These are phyloP conservation scores for Trichomycterus rosablanca DNA, from an alignment of 2,113 vertebrate genomes.

Conservation along the genomic window DNA sequence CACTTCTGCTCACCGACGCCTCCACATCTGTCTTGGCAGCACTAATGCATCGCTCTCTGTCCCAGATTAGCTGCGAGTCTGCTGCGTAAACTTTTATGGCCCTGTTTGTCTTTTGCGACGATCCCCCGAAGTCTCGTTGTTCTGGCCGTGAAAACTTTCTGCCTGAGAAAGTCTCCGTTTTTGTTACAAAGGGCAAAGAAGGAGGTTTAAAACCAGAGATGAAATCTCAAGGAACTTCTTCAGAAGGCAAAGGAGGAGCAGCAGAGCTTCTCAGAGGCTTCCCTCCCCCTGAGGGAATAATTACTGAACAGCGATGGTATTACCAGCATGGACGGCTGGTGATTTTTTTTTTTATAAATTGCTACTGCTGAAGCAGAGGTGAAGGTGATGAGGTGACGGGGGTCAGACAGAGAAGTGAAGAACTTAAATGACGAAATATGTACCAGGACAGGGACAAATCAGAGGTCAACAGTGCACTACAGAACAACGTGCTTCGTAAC, in stretches of 20 bases:
- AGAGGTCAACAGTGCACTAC: conserved; percentile 62
- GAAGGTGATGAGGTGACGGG: conserved; percentile 12
- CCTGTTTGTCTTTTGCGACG: conserved; percentile 30
- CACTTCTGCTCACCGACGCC: conserved; percentile 38
- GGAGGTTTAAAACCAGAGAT: neutral
- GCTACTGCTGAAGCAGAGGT: conserved; percentile 43
- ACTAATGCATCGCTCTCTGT: neutral
- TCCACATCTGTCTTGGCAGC: conserved; percentile 40
- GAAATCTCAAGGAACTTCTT: conserved; percentile 42
- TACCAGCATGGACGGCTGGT: conserved; percentile 58
- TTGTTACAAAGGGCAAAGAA: conserved; percentile 6
- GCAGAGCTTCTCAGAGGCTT: conserved; percentile 39
- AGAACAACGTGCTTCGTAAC: too few relatives aligned
- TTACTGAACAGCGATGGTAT: conserved; percentile 72
- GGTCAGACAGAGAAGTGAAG: conserved; percentile 52
- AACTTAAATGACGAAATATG: conserved; percentile 52
- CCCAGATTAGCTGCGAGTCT: conserved; percentile 22
- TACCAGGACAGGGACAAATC: conserved; percentile 36
- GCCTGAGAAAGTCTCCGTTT: neutral
- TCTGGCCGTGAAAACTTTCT: conserved; percentile 18
- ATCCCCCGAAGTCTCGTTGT: conserved; percentile 21
- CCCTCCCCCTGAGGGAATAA: conserved; percentile 66
- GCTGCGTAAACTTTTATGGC: conserved; percentile 35
- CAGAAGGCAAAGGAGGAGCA: conserved; percentile 12
- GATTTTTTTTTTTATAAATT: conserved; percentile 66